phyloP scores from a whole-genome alignment of 1,140 invertebrate genomes.

The Philaenus spumarius region DNA sequence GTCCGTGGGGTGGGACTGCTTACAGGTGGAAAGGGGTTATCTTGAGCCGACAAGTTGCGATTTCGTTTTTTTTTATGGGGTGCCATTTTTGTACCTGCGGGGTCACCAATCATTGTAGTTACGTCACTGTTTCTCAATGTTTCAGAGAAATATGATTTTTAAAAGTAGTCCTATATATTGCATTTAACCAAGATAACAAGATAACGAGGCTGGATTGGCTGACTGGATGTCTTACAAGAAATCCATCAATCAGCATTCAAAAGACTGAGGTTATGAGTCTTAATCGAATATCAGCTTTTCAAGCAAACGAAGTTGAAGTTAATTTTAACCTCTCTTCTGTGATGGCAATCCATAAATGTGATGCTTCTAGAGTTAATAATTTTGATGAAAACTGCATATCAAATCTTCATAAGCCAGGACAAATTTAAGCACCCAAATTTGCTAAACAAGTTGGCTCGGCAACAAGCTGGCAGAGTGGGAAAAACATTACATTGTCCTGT shows the following conservation, averaged over 20 bases:
- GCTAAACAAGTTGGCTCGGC: conserved; percentile 21
- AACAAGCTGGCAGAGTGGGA: conserved; percentile 31
- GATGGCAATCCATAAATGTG: conserved; percentile 31
- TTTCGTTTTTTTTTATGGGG: too few species aligned
- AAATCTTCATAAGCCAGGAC: conserved; percentile 34
- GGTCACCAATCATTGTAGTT: too few species aligned
- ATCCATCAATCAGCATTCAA: conserved; percentile 22
- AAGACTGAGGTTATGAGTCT: conserved; percentile 31
- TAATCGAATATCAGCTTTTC: conserved; percentile 21
- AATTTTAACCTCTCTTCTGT: conserved; percentile 32
- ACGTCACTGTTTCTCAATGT: too few species aligned
- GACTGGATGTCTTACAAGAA: conserved; percentile 26
- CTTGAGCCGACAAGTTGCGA: too few species aligned
- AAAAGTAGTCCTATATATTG: too few species aligned
- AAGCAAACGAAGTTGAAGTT: conserved; percentile 25
- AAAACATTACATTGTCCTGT: conserved; percentile 32
- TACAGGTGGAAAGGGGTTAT: too few species aligned
- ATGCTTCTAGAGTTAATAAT: conserved; percentile 34
- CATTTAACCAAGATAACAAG: conserved; percentile 22
- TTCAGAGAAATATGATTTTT: too few species aligned
- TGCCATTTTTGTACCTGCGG: too few species aligned
- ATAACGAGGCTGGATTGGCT: conserved; percentile 29
- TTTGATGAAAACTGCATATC: conserved; percentile 39
- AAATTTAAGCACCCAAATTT: conserved; percentile 16
- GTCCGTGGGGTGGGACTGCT: too few species aligned